phyloP scores from a whole-genome alignment of 1,140 invertebrate genomes.

The Portunus trituberculatus region DNA sequence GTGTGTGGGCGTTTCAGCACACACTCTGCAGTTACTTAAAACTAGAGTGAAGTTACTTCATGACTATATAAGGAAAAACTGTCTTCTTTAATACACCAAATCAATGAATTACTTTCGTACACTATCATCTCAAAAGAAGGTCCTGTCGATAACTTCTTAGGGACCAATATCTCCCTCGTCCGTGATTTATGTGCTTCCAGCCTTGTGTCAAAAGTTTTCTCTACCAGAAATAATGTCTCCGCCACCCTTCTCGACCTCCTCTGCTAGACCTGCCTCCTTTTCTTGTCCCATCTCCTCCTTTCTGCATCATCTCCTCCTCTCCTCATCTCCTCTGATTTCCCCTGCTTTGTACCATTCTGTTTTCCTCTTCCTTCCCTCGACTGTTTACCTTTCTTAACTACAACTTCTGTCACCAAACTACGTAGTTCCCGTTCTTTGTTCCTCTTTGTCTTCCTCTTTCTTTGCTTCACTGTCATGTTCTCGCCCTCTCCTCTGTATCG shows the following conservation, averaged over 20 bases:
- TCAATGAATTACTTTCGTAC: too few species aligned
- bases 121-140: not conserved
- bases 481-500: not conserved
- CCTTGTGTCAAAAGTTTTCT: not conserved
- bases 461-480: not conserved
- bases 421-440: not conserved
- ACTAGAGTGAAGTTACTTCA: too few species aligned
- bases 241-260: not conserved
- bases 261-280: not conserved
- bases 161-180: not conserved
- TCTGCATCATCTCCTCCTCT: not conserved
- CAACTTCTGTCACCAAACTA: not conserved
- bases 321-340: not conserved
- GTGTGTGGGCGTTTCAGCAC: too few species aligned
- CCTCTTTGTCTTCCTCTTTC: not conserved
- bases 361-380: not conserved
- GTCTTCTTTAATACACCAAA: too few species aligned
- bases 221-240: not conserved
- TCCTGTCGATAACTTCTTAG: not conserved
- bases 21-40: not conserved
- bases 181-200: not conserved
- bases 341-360: not conserved
- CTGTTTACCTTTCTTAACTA: not conserved
- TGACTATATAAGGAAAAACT: too few species aligned
- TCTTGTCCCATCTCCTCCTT: not conserved